A percentile compares a stretch with the other conserved stretches of the same genome.
phyloP scores from a whole-genome alignment of 2,113 vertebrate species.

The Calidris pygmaea region DNA sequence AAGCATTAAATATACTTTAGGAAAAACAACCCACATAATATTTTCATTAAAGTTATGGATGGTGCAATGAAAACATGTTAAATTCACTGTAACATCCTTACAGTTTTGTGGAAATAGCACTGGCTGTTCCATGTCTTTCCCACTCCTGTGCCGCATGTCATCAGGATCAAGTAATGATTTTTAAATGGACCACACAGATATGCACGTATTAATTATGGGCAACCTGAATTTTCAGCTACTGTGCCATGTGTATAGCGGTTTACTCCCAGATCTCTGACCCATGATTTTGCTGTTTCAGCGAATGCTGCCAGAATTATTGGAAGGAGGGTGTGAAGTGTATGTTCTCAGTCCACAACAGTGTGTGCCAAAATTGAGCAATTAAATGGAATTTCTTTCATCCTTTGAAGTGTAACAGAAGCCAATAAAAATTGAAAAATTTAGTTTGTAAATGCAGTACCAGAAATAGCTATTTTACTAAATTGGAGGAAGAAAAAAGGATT shows the following conservation, averaged over 20 bases:
- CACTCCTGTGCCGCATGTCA: background rate
- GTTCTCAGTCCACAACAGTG: background rate
- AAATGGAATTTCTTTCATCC: background rate
- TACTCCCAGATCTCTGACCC: background rate
- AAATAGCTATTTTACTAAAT: background rate
- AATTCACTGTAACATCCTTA: background rate
- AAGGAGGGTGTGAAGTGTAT: background rate
- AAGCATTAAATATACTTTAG: background rate
- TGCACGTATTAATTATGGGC: fast-evolving
- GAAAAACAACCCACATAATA: background rate
- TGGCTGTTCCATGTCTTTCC: background rate
- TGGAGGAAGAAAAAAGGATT: background rate
- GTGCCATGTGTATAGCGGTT: background rate
- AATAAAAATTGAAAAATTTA: background rate
- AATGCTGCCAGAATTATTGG: background rate
- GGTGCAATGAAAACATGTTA: background rate
- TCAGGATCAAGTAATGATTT: background rate
- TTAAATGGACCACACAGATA: background rate
- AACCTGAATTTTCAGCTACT: background rate
- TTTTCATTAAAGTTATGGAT: background rate
- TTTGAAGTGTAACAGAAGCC: background rate
- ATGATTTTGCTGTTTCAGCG: background rate
- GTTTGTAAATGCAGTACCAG: background rate
- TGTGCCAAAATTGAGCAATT: constrained; percentile 1
- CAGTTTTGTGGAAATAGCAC: background rate